Percentiles rank a stretch among this genome's conserved stretches.
Conservation (phyloP, 2,797 vertebrate genomes). For the Danio kyathit region DNA sequence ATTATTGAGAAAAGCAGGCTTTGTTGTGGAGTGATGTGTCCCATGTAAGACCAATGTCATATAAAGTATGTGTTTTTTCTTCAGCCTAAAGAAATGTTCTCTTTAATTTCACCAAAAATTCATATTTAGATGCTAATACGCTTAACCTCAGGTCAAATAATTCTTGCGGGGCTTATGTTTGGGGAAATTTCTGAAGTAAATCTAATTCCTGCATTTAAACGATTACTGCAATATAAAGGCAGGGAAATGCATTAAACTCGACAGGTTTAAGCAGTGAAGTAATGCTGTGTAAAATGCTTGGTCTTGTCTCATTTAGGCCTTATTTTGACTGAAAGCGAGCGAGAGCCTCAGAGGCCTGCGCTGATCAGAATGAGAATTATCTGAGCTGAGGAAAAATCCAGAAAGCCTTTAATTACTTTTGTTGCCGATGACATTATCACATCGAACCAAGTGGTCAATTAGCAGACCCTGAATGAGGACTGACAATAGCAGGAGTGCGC, state of each 20-base stretch:
- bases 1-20: not conserved
- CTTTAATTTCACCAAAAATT: constrained; percentile 67
- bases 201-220: constrained; percentile 70
- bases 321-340: constrained; percentile 37
- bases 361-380: constrained; percentile 65
- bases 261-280: constrained; percentile 65
- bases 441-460: constrained; percentile 63
- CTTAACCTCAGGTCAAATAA: constrained; percentile 73
- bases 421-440: constrained; percentile 68
- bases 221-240: constrained; percentile 67
- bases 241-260: constrained; percentile 69
- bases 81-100: constrained; percentile 67
- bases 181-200: constrained; percentile 71
- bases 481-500: constrained; percentile 32
- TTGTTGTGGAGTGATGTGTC: constrained; percentile 21
- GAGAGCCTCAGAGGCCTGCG: constrained; percentile 45
- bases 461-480: constrained; percentile 59
- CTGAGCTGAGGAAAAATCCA: constrained; percentile 54
- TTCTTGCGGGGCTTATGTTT: constrained; percentile 63
- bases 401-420: constrained; percentile 72
- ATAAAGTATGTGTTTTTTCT: constrained; percentile 60
- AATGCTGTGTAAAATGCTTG: constrained; percentile 61
- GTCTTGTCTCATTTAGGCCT: constrained; percentile 68
- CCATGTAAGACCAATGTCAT: constrained; percentile 70
- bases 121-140: constrained; percentile 82